Percentiles rank a stretch among this genome's conserved stretches.
phyloP scores from a whole-genome alignment of 2,888 invertebrate species.

The Limnephilus auricula region DNA sequence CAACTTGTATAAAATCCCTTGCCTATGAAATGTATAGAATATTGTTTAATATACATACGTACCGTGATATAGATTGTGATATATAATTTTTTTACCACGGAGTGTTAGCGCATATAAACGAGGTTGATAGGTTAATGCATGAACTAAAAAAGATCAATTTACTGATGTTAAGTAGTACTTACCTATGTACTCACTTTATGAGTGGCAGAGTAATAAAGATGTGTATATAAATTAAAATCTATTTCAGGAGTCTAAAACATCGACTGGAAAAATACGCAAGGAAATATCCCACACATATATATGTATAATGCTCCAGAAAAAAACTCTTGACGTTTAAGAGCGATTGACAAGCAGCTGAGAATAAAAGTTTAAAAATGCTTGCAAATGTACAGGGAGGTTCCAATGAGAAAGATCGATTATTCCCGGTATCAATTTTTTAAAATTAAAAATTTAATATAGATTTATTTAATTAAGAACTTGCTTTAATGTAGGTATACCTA shows the following conservation, averaged over 20 bases:
- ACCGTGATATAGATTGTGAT: neutral
- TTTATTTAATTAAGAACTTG: too few species aligned
- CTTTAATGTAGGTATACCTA: too few species aligned
- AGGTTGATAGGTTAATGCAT: neutral
- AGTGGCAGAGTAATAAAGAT: neutral
- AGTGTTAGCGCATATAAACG: neutral
- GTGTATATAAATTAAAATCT: neutral
- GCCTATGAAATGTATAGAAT: neutral
- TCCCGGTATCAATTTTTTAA: too few species aligned
- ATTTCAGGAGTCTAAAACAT: neutral
- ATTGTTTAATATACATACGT: neutral
- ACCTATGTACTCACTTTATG: neutral
- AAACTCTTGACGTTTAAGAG: neutral
- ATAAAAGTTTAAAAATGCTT: too few species aligned
- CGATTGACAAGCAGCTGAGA: too few species aligned
- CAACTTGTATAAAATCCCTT: too few species aligned
- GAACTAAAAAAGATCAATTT: neutral
- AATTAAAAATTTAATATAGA: too few species aligned
- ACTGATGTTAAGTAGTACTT: neutral
- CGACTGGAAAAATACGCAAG: neutral
- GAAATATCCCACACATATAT: neutral
- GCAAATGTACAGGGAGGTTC: too few species aligned
- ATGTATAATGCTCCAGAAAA: neutral
- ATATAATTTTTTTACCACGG: neutral
- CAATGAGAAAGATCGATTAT: too few species aligned